Base-by-base conservation (phyloP, 1,140 invertebrate genomes). In the Pseudomyrmex cubaensis region DNA sequence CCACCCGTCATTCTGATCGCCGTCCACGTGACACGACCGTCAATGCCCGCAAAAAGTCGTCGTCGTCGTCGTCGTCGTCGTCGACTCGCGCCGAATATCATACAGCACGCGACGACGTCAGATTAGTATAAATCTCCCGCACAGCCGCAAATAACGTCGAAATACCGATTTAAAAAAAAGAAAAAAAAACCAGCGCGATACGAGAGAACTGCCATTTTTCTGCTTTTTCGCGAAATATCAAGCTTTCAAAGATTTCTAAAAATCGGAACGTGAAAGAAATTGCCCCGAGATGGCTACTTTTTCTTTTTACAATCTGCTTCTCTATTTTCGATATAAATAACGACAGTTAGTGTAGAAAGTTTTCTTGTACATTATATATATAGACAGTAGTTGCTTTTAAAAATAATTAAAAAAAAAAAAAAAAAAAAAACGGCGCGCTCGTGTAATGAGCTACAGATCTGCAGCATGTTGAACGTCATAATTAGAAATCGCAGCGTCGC, bases 401-500 rank as follows among this genome's bases (percentile, higher is more conserved):
- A 35, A 35, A 35, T 35, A 35, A 35, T 35, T 35, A 35, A 35
- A 72, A 13, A 10, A 25, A 35, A 20, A 70, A n/a, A 25, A n/a
- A n/a, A n/a, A n/a, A n/a, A n/a, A n/a, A n/a, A 35, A 61, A 44
- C 25, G 46, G 61, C 12, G 22, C 15, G 46, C 7, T 12, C 22
- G 44, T 54, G 66, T 77, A 86, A 86, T 77, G 85, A 86, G 73
- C 66, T 69, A 61, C 63, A 67, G 9, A 83, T 64, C 54, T 25
- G 25, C 70, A 83, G 52, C 59, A 46, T 52, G 82, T 44, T 69
- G 82, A 44, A 56, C 9, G 75, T 59, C 70, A 84, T 82, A 88
- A 87, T 88, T 87, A 88, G 86, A 82, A 80, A 84, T 77, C 10
- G 57, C 61, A 22, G 20, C 54, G 57, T 61, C 69, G 76, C 44